Base-by-base conservation (phyloP, 1,140 invertebrate genomes). In the Chlorops oryzae region DNA sequence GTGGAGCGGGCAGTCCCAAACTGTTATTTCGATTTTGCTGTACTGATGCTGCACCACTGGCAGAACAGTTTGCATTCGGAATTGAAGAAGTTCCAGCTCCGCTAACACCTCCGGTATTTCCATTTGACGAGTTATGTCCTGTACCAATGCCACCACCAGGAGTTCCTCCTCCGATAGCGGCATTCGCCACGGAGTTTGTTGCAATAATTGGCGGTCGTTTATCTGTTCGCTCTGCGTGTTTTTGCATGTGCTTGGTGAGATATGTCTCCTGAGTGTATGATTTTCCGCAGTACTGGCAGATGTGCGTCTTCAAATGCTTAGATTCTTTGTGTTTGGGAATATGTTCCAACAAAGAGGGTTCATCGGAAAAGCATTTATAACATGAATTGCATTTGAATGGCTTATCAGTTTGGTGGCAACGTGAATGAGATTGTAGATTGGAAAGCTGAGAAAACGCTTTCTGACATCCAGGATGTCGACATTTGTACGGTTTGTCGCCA, bases 311-410 rank as follows among this genome's bases (percentile, higher is more conserved):
- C 28, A 98, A 79, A 73, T 99, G 96, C 76, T 99, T 99, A 34
- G 94, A 97, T 72, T 99, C 96, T 77, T 97, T 97, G 78, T 99
- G 96, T 77, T 98, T 98, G 25, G 96, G 93, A 77, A 97, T 97
- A 79, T 97, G 93, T 75, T 96, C 94, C 51, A 97, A 80, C 32
- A 98, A 81, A 53, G 90, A 87, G n/a, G 90, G 85, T 75, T 98
- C 94, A 73, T 97, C 93, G 39, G 84, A 82, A 76, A 97, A 97
- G 75, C 94, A 97, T 77, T 97, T 97, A 79, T 97, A 97, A 75
- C 94, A 97, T 44, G 91, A 95, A 78, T 98, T 98, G 78, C 94
- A 97, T 77, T 97, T 90, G 80, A 92, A 96, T 4, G 92, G 90
- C 73, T 96, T 96, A 78, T 98, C 94, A 21, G 93, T 96, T 77